These are phyloP conservation scores for Parauchenoglanis punctatus DNA, from an alignment of 2,797 vertebrate species.

Conservation along the genomic window DNA sequence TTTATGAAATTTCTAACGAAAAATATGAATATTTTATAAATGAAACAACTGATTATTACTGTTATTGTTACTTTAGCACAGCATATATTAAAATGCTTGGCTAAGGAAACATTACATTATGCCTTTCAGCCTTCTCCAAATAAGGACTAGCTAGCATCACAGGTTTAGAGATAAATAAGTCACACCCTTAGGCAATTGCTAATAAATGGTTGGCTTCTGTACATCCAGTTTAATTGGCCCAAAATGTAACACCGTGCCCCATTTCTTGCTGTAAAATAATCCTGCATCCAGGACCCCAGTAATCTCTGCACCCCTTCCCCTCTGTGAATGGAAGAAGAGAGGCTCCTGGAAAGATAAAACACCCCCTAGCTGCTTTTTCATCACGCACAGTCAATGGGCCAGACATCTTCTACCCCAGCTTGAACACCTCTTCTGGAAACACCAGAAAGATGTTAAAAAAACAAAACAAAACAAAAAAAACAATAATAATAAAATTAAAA, in stretches of 20 bases:
- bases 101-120: background rate
- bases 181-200: slow-evolving; percentile 1
- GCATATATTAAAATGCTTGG: background rate
- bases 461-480: background rate
- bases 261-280: slow-evolving; percentile 22
- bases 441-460: background rate
- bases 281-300: slow-evolving; percentile 19
- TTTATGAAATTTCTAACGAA: background rate
- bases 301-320: background rate
- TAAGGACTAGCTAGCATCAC: background rate
- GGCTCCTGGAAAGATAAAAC: background rate
- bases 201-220: background rate
- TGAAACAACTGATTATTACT: background rate
- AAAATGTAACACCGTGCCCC: background rate
- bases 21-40: background rate
- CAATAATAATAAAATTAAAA: slow-evolving; percentile 52
- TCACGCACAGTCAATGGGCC: slow-evolving; percentile 42
- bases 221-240: background rate
- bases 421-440: slow-evolving; percentile 11
- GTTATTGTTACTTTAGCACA: background rate
- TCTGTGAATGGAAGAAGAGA: slow-evolving; percentile 1
- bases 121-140: background rate
- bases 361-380: slow-evolving; percentile 12
- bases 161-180: background rate
- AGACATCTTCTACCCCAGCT: background rate